Conservation (phyloP, 2,113 vertebrate genomes). For the Centropus unirufus region DNA sequence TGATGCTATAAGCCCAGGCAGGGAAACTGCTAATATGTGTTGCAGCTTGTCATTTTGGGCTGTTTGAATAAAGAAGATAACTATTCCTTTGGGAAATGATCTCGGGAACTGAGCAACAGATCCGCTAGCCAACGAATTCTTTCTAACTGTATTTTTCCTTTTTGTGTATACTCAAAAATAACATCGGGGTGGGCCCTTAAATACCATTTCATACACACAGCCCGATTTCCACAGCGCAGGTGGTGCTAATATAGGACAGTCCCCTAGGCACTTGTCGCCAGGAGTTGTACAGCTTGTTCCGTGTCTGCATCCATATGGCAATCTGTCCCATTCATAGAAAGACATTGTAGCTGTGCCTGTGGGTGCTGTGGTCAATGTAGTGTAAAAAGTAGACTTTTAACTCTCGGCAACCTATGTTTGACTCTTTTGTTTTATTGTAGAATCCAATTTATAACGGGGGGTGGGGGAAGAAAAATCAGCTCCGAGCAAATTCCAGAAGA, state of each 20-base stretch:
- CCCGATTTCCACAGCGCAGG: constrained; percentile 84
- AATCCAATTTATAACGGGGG: constrained; percentile 5
- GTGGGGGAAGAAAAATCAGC: background rate
- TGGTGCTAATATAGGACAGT: constrained; percentile 90
- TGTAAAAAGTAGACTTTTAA: constrained; percentile 77
- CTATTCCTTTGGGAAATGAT: constrained; percentile 72
- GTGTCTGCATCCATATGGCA: constrained; percentile 90
- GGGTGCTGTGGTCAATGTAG: constrained; percentile 77
- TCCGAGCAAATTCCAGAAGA: constrained; percentile 48
- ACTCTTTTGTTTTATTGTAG: constrained; percentile 36
- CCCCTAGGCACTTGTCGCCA: constrained; percentile 91
- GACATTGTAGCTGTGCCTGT: constrained; percentile 76
- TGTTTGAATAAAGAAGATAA: constrained; percentile 67
- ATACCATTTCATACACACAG: constrained; percentile 71
- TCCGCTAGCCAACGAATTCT: constrained; percentile 70
- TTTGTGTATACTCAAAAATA: constrained; percentile 72
- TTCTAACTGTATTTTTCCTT: constrained; percentile 73
- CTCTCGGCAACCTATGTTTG: constrained; percentile 63
- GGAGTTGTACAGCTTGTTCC: constrained; percentile 89
- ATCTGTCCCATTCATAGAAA: constrained; percentile 83
- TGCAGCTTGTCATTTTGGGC: constrained; percentile 73
- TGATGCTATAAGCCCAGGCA: constrained; percentile 60
- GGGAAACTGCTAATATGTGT: constrained; percentile 70
- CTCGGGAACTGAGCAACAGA: constrained; percentile 72
- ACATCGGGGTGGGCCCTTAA: constrained; percentile 68